Evolutionary conservation across 2,888 invertebrate species (phyloP), one percentile per base, ranked within the genome.

Genomic region (Rosalia funebris): DNA sequence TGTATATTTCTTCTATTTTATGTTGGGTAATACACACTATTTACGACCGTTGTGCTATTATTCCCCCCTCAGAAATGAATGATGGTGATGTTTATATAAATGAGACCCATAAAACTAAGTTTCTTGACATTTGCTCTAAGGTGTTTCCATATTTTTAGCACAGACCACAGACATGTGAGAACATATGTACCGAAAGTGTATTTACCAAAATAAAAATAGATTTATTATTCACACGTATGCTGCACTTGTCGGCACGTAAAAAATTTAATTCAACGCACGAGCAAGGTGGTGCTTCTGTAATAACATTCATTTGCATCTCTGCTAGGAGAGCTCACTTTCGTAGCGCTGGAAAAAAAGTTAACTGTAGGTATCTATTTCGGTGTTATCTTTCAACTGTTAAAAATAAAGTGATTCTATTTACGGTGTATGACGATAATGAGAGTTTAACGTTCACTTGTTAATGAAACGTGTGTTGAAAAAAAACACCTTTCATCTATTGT

Each of bases 131-230:
- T 37, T 39, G 42, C 42, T 57, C 34, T 48, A 47, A 57, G 57
- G 57, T 57, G 57, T 57, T 57, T 48, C 11, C 48, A 48, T 48
- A 48, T 57, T 57, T 57, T 57, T 57, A 48, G 57, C 48, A n/a
- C 46, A 41, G 15, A 34, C 17, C 11, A 9, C 25, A 34, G 42
- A 37, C 48, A 16, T 36, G 34, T 42, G 15, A 42, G 32, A 48
- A 41, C 57, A 57, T 57, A 47, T 57, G 57, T 37, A 9, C 9
- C 41, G 19, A 25, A 48, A 48, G 47, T 34, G 14, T 57, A 48
- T 57, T 57, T 57, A 48, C 48, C n/a, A 44, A 44, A 57, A 20
- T 42, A 48, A 42, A 47, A 57, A 57, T 57, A 50, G 48, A 50
- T 20, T 25, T 25, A 19, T 36, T 50, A 12, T 19, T 11, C 17